phyloP scores from a whole-genome alignment of 2,888 invertebrate genomes.

The Crossocerus cetratus region DNA sequence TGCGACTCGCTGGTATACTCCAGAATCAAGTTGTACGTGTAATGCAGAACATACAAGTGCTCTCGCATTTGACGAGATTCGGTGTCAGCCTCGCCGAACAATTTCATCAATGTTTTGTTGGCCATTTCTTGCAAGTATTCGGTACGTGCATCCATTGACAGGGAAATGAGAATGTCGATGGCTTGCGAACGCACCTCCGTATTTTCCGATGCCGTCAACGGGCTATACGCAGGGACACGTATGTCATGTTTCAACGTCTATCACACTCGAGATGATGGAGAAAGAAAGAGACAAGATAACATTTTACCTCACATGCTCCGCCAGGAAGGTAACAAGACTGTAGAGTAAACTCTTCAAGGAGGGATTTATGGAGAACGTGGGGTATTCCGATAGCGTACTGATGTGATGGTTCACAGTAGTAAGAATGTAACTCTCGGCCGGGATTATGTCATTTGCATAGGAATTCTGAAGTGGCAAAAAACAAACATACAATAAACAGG shows the following conservation, averaged over 20 bases:
- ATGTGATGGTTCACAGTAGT: slow-evolving; percentile 85
- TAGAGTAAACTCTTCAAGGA: slow-evolving; percentile 83
- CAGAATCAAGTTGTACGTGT: slow-evolving; percentile 84
- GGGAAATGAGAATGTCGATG: slow-evolving; percentile 85
- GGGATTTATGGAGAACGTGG: slow-evolving; percentile 80
- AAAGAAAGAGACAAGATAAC: not conserved
- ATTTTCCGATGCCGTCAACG: slow-evolving; percentile 80
- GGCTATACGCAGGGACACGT: slow-evolving; percentile 22
- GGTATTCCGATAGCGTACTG: slow-evolving; percentile 81
- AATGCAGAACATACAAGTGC: slow-evolving; percentile 82
- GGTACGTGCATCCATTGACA: slow-evolving; percentile 87
- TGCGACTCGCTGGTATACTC: slow-evolving; percentile 78
- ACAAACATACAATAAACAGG: too few species aligned
- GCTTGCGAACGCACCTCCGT: slow-evolving; percentile 82
- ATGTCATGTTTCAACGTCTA: slow-evolving; percentile 10
- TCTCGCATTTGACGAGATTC: slow-evolving; percentile 83
- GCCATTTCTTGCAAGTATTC: slow-evolving; percentile 84
- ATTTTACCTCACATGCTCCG: slow-evolving; percentile 80
- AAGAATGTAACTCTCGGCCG: slow-evolving; percentile 90
- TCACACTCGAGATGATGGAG: not conserved
- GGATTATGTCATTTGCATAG: slow-evolving; percentile 87
- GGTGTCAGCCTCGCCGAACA: slow-evolving; percentile 81
- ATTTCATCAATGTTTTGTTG: slow-evolving; percentile 81
- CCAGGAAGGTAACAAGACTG: slow-evolving; percentile 82
- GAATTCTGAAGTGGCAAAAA: slow-evolving; percentile 79